Base-by-base conservation (phyloP, 2,888 invertebrate species). In the Metellina segmentata region DNA sequence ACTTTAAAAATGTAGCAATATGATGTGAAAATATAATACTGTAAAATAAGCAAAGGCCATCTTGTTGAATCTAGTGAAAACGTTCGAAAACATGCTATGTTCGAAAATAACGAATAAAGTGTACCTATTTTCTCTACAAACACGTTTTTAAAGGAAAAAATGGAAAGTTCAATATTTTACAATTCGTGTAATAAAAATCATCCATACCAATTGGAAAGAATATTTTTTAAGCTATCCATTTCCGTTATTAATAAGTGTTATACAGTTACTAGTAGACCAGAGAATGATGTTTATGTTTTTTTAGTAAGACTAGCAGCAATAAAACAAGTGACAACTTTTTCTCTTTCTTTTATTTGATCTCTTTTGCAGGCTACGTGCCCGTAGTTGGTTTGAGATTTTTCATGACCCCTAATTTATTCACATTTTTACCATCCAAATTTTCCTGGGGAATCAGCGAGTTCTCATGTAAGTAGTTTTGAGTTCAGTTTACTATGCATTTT, bases 301-400 rank as follows among this genome's bases (percentile, higher is more conserved):
- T 85, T 81, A 52, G 53, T 75, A 48, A 85, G 48, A 85, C 52
- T 85, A 8, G 7, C 85, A 53, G 74, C 19, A 85, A n/a, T 53
- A 13, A 85, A 75, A 75, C 75, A 53, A 85, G 19, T 85, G n/a
- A 90, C 78, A 83, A 53, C 72, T 20, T 86, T 89, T 88, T 88
- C 91, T 91, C 78, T 87, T 87, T 88, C 72, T 87, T 91, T 83
- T 91, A 34, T 87, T 83, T 91, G 87, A 81, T 91, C 75, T 91
- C 87, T 91, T 87, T 91, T 91, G 71, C 91, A 91, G 91, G 91
- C 91, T 87, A 83, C 78, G 91, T 78, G 87, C 78, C 78, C 82
- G 71, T 87, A 88, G 82, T 87, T 79, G 79, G 69, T 51, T 49
- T 69, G 75, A 51, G 75, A 70, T 86, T 69, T 81, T 87, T 78